These are phyloP conservation scores for Diarsia rubi DNA, from an alignment of 2,888 invertebrate species.

Conservation along the genomic window DNA sequence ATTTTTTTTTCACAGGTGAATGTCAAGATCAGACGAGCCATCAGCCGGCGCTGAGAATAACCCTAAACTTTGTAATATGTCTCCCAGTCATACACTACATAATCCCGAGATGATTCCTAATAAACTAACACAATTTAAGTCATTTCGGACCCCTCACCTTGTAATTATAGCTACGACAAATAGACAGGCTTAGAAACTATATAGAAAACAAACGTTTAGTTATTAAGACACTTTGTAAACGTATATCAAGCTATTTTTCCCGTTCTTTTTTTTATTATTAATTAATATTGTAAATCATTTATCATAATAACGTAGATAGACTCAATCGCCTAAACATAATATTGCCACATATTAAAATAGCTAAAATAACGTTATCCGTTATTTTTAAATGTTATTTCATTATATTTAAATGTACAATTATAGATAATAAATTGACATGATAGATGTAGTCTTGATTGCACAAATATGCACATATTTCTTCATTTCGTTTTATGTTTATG, in stretches of 20 bases:
- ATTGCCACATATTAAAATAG: conserved; percentile 57
- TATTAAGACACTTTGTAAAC: conserved; percentile 70
- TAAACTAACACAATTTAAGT: conserved; percentile 59
- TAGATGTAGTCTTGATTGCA: conserved; percentile 64
- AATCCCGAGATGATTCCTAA: conserved; percentile 86
- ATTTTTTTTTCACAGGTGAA: conserved; percentile 89
- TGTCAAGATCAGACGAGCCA: conserved; percentile 89
- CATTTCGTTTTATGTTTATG: conserved; percentile 34
- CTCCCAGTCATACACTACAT: conserved; percentile 78
- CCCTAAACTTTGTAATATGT: conserved; percentile 72
- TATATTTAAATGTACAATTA: conserved; percentile 63
- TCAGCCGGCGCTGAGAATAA: conserved; percentile 77
- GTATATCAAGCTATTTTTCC: conserved; percentile 68
- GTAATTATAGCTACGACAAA: conserved; percentile 77
- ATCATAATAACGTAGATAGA: conserved; percentile 68
- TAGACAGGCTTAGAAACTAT: conserved; percentile 69
- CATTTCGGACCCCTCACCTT: conserved; percentile 72
- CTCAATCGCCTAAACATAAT: conserved; percentile 66
- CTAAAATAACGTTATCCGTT: conserved; percentile 61
- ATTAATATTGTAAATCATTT: conserved; percentile 56
- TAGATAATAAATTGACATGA: conserved; percentile 59
- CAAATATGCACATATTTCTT: conserved; percentile 60
- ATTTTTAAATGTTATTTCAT: conserved; percentile 64
- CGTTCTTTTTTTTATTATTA: conserved; percentile 57
- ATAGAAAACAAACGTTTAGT: conserved; percentile 67